These are phyloP conservation scores for Elgaria multicarinata DNA, from an alignment of 2,113 vertebrate genomes.

Conservation along the genomic window DNA sequence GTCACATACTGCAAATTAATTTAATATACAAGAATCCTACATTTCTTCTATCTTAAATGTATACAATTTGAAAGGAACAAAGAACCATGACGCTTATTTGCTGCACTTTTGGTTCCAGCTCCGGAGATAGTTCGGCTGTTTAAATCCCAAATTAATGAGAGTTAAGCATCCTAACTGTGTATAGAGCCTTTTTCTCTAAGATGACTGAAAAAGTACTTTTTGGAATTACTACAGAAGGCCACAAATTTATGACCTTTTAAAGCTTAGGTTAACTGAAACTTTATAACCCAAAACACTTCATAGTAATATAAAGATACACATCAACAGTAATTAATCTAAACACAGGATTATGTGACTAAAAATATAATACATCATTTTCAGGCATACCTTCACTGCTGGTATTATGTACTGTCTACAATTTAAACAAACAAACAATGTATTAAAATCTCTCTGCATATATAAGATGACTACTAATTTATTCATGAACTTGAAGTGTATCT, in stretches of 20 bases:
- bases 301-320: neutral
- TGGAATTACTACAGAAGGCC: neutral
- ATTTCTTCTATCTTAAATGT: neutral
- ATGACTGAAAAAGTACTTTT: neutral
- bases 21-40: neutral
- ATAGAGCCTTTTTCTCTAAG: neutral
- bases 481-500: neutral
- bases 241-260: neutral
- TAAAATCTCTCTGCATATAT: constrained; percentile 5
- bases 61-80: neutral
- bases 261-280: neutral
- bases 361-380: constrained; percentile 19
- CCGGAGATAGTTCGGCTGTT: neutral
- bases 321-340: neutral
- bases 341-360: neutral
- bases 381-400: constrained; percentile 85
- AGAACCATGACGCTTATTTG: neutral
- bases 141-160: neutral
- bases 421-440: constrained; percentile 35
- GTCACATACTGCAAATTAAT: neutral
- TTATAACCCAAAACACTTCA: neutral
- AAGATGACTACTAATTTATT: neutral
- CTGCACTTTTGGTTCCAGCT: neutral
- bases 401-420: constrained; percentile 83
- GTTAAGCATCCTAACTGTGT: neutral